Evolutionary conservation across 2,113 vertebrate species (phyloP).

Genomic region (Furnarius figulus): DNA sequence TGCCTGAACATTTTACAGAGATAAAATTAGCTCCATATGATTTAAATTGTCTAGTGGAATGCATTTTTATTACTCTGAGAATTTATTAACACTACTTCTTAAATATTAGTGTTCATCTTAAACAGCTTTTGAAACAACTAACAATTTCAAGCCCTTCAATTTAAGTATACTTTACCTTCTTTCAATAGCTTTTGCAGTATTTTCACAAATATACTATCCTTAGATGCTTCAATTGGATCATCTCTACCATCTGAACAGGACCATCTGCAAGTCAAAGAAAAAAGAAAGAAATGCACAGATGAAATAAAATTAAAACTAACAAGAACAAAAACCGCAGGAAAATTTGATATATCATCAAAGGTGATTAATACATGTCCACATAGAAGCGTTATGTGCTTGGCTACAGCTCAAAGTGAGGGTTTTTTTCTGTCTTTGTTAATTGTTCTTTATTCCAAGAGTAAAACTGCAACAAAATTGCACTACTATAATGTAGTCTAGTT

Average conservation of each 20-base stretch:
- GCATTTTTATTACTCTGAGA: neutral
- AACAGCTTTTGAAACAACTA: neutral
- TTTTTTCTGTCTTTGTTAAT: neutral
- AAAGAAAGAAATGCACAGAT: neutral
- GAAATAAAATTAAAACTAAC: neutral
- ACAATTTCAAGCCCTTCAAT: neutral
- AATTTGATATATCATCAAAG: neutral
- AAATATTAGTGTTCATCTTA: neutral
- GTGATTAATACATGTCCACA: neutral
- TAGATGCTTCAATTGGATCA: slow-evolving; percentile 92
- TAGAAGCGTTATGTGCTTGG: neutral
- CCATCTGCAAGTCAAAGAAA: slow-evolving; percentile 81
- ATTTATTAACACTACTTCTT: neutral
- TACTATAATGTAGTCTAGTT: neutral
- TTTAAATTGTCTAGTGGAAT: neutral
- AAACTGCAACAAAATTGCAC: neutral
- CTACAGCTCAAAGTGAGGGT: neutral
- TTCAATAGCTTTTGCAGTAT: slow-evolving; percentile 91
- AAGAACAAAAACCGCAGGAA: neutral
- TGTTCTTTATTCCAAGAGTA: neutral
- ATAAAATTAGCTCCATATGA: neutral
- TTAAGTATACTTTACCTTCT: slow-evolving; percentile 80
- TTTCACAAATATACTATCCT: slow-evolving; percentile 93
- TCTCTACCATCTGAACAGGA: slow-evolving; percentile 84
- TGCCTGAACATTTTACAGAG: neutral